These are phyloP conservation scores for Rissa tridactyla DNA, from an alignment of 2,113 vertebrate genomes.

Conservation along the genomic window DNA sequence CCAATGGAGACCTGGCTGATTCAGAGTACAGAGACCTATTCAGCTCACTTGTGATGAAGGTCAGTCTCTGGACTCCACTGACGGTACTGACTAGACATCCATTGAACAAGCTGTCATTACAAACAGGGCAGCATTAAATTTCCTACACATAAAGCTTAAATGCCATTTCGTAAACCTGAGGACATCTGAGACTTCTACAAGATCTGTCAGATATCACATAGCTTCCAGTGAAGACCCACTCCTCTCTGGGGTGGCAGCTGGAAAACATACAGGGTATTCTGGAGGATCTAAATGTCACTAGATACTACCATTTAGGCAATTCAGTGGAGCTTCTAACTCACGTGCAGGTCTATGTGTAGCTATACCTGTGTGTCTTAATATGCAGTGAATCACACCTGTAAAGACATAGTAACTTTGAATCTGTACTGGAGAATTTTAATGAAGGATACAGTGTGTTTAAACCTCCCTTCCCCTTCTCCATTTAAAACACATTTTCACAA, in stretches of 20 bases:
- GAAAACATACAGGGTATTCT: not conserved
- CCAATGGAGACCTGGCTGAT: not conserved
- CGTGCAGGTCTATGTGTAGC: not conserved
- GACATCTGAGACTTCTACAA: not conserved
- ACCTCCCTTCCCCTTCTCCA: not conserved
- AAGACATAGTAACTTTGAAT: not conserved
- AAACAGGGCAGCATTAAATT: not conserved
- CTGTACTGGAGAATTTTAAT: not conserved
- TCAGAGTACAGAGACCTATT: not conserved
- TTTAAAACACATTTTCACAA: not conserved
- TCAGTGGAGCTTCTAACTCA: not conserved
- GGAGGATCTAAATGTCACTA: not conserved
- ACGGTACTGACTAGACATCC: not conserved
- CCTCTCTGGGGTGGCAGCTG: not conserved
- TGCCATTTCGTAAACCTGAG: not conserved
- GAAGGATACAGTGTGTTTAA: not conserved
- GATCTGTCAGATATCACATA: not conserved
- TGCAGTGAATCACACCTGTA: not conserved
- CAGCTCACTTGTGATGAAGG: not conserved
- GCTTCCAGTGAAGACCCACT: not conserved
- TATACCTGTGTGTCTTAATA: not conserved
- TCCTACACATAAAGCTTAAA: not conserved
- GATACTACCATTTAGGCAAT: not conserved
- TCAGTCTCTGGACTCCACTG: not conserved
- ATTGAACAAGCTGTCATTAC: not conserved